A percentile compares a stretch with the other conserved stretches of the same genome.
phyloP scores from a whole-genome alignment of 2,113 vertebrate genomes.

The Rhabdomys dilectus region DNA sequence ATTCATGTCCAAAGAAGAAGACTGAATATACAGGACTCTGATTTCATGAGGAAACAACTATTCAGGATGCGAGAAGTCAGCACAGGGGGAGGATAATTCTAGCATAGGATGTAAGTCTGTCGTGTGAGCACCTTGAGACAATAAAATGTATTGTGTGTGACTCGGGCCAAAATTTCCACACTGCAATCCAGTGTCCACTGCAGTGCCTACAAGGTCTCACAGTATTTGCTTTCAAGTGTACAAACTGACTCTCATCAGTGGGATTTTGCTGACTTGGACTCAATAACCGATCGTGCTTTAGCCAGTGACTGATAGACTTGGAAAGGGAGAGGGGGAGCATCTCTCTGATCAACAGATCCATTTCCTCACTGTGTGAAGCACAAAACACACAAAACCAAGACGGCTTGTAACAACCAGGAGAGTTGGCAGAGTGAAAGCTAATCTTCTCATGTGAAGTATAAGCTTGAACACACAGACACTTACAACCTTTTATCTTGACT shows the following conservation, averaged over 20 bases:
- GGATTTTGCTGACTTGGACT: constrained; percentile 56
- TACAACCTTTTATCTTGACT: constrained; percentile 65
- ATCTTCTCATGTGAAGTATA: constrained; percentile 59
- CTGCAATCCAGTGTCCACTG: neutral
- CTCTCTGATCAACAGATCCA: constrained; percentile 49
- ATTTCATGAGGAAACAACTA: neutral
- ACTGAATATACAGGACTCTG: neutral
- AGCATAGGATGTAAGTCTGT: neutral
- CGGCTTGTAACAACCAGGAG: constrained; percentile 47
- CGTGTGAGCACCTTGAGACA: neutral
- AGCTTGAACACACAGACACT: constrained; percentile 71
- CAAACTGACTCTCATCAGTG: neutral
- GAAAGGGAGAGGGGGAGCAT: constrained; percentile 13
- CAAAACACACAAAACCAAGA: constrained; percentile 54
- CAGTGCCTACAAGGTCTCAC: neutral
- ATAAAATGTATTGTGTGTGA: neutral
- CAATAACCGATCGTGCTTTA: constrained; percentile 20
- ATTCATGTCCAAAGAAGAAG: neutral
- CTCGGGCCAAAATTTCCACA: neutral
- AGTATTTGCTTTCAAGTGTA: constrained; percentile 9
- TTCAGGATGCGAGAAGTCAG: neutral
- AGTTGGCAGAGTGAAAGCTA: constrained; percentile 56
- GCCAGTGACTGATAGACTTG: constrained; percentile 55
- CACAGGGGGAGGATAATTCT: neutral
- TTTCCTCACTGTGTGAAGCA: constrained; percentile 55